Conservation (phyloP, 2,888 invertebrate genomes). For the Nomada fucata region DNA sequence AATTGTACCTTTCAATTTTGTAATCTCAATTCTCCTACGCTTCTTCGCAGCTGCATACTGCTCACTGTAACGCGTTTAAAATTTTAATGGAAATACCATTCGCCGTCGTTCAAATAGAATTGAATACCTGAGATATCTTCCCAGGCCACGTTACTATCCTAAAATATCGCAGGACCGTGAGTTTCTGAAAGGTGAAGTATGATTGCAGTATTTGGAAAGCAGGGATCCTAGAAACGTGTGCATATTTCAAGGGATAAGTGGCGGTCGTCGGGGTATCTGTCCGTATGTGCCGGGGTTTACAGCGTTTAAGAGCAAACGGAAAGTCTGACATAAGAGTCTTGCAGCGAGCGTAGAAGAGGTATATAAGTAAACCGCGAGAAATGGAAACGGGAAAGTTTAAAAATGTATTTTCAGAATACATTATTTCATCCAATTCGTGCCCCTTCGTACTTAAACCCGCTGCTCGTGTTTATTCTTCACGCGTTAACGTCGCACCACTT, state of each 20-base stretch:
- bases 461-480: too few relatives aligned
- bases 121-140: neutral
- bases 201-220: slow-evolving; percentile 4
- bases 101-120: neutral
- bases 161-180: neutral
- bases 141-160: neutral
- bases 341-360: neutral
- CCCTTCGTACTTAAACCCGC: too few relatives aligned
- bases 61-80: too few relatives aligned
- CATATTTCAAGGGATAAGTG: slow-evolving; percentile 20
- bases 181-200: neutral
- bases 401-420: neutral
- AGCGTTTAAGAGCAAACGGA: slow-evolving; percentile 11
- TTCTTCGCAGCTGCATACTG: too few relatives aligned
- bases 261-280: slow-evolving; percentile 1
- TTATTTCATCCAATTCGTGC: too few relatives aligned
- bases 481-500: too few relatives aligned
- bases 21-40: too few relatives aligned
- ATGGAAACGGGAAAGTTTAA: neutral
- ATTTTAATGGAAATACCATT: neutral
- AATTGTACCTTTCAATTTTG: too few relatives aligned
- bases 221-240: neutral
- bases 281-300: slow-evolving; percentile 2
- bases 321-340: slow-evolving; percentile 1
- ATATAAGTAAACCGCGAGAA: neutral